Evolutionary conservation across 2,888 invertebrate species (phyloP), one percentile per base, ranked within the genome.

Genomic region (Cryptophagus acutangulus): DNA sequence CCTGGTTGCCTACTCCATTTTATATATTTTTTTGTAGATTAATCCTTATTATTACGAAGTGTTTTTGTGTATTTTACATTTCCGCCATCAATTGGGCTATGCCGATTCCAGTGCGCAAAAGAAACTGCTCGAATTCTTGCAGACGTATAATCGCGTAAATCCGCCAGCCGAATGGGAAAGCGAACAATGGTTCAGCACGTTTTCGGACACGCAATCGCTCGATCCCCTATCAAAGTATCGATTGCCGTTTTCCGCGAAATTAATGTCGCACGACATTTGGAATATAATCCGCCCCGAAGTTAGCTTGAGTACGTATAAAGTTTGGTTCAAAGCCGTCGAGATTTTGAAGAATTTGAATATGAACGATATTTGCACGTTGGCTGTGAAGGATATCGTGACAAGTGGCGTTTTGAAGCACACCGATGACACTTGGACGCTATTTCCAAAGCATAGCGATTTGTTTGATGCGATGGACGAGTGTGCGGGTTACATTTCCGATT

Each of bases 1-100:
- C n/a, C n/a, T n/a, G n/a, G n/a, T n/a, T n/a, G n/a, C n/a, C n/a
- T n/a, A n/a, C n/a, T n/a, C n/a, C n/a, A n/a, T n/a, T n/a, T n/a
- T n/a, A n/a, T n/a, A n/a, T n/a, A n/a, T n/a, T n/a, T n/a, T 16
- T 9, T 44, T 51, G 40, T 52, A 73, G 71, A 61, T 73, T 1
- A 74, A 74, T 55, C 71, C 70, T 46, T 76, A 76, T 54, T 63
- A 75, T 46, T 75, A 76, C 44, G 76, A 76, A 63, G 69, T 73
- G 2, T 74, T 72, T 47, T 54, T 68, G 15, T 68, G 71, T 12
- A 65, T 75, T 29, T 55, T 73, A 42, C 62, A 69, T 33, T 58
- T 72, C 8, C 40, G 34, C n/a, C 9, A 17, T 18, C 3, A 2
- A 5, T 20, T 31, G 3, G n/a, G 24, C 6, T 8, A 20, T n/a